These are phyloP conservation scores for Acanthopagrus latus DNA, from an alignment of 2,797 vertebrate species.

Conservation along the genomic window DNA sequence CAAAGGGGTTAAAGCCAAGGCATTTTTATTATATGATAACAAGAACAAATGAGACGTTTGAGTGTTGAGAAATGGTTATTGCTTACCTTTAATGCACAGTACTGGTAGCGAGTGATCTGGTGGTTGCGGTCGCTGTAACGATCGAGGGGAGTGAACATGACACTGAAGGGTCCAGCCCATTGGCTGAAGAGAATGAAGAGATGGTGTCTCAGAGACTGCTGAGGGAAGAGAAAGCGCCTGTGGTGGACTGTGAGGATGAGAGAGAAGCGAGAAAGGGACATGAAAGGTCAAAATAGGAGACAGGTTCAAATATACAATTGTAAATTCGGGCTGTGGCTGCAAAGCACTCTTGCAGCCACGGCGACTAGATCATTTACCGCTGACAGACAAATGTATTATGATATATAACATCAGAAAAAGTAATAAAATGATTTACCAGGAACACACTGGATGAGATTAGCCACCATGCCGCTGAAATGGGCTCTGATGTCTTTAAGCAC, in stretches of 20 bases:
- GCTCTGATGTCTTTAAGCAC: constrained; percentile 99
- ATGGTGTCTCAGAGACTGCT: constrained; percentile 97
- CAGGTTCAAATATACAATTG: neutral
- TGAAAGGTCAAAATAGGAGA: neutral
- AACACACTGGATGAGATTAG: constrained; percentile 98
- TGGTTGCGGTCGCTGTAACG: constrained; percentile 99
- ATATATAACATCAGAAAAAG: neutral
- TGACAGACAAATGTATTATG: neutral
- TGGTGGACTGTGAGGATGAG: constrained; percentile 90
- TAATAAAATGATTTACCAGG: constrained; percentile 87
- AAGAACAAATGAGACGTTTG: neutral
- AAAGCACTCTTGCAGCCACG: neutral
- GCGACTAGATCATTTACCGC: neutral
- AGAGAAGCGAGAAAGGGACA: constrained; percentile 12
- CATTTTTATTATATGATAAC: neutral
- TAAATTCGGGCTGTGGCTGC: neutral
- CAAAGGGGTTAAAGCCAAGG: neutral
- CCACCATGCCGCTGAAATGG: constrained; percentile 99
- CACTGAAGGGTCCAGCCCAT: constrained; percentile 99
- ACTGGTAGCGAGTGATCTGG: constrained; percentile 98
- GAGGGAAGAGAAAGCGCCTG: constrained; percentile 97
- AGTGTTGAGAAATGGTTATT: neutral
- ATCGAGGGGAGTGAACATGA: constrained; percentile 99
- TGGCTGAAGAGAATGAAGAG: constrained; percentile 99
- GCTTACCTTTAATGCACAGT: constrained; percentile 95